These are phyloP conservation scores for Macrostomum cliftonense DNA, from an alignment of 2,888 invertebrate genomes.

Conservation along the genomic window DNA sequence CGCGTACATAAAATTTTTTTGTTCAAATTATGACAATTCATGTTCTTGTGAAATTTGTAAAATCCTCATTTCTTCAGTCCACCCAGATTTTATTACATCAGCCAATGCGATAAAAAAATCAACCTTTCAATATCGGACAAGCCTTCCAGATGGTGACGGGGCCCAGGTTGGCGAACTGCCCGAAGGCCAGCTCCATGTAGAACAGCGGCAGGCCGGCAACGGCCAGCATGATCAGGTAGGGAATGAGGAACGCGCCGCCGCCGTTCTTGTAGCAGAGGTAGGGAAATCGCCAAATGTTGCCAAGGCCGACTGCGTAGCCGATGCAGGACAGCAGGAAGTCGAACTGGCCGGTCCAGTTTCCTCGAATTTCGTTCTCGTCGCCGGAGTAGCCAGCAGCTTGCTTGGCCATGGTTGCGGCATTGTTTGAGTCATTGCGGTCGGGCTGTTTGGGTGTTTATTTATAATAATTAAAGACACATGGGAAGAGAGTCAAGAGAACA, in stretches of 20 bases:
- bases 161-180: conserved; percentile 2
- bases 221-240: conserved; percentile 1
- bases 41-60: no score
- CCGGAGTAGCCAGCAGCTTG: conserved; percentile 14
- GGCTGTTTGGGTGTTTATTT: no score
- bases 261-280: not conserved
- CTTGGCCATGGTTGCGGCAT: no score
- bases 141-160: conserved; percentile 4
- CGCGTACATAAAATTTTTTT: no score
- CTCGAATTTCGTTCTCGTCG: not conserved
- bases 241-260: not conserved
- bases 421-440: no score
- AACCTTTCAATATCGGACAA: conserved; percentile 4
- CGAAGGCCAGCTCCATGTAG: conserved; percentile 2
- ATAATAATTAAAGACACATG: no score
- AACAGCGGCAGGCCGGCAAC: conserved; percentile 4
- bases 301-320: conserved; percentile 1
- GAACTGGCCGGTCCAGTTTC: not conserved
- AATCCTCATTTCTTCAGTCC: no score
- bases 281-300: not conserved
- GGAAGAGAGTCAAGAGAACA: no score
- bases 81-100: no score
- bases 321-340: conserved; percentile 1
- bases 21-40: no score
- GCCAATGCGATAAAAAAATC: no score